Evolutionary conservation across 1,140 invertebrate genomes (phyloP).

Genomic region (Drosophila funebris): DNA sequence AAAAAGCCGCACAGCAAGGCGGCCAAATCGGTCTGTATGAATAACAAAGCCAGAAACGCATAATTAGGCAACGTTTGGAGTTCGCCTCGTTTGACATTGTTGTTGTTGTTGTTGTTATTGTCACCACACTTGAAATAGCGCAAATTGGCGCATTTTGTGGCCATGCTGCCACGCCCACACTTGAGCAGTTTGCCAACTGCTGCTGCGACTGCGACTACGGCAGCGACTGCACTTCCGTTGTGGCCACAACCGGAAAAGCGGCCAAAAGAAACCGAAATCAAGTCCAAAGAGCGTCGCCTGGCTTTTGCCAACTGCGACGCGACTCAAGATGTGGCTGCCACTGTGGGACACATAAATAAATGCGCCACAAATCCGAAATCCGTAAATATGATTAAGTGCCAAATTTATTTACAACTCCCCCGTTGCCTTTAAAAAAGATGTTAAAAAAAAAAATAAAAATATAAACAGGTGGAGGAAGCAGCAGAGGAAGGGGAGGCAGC

Average conservation of each 20-base stretch:
- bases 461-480: not conserved
- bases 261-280: conserved; percentile 33
- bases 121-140: conserved; percentile 43
- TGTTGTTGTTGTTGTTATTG: conserved; percentile 28
- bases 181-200: conserved; percentile 19
- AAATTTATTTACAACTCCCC: conserved; percentile 80
- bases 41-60: conserved; percentile 63
- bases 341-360: conserved; percentile 79
- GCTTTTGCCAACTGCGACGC: not conserved
- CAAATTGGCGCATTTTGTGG: conserved; percentile 52
- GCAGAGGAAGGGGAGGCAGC: not conserved
- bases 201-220: not conserved
- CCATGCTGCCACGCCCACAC: conserved; percentile 22
- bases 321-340: conserved; percentile 39
- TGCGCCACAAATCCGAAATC: conserved; percentile 68
- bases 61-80: conserved; percentile 64
- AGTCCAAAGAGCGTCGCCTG: not conserved
- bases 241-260: conserved; percentile 12
- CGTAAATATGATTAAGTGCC: conserved; percentile 81
- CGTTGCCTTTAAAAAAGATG: conserved; percentile 51
- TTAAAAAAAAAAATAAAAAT: not conserved
- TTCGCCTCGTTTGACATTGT: conserved; percentile 12
- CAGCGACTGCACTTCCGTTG: conserved; percentile 26
- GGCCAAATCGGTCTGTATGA: conserved; percentile 18
- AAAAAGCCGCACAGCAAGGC: conserved; percentile 29